Base-by-base conservation (phyloP, 2,797 vertebrate species). In the Lateolabrax maculatus region DNA sequence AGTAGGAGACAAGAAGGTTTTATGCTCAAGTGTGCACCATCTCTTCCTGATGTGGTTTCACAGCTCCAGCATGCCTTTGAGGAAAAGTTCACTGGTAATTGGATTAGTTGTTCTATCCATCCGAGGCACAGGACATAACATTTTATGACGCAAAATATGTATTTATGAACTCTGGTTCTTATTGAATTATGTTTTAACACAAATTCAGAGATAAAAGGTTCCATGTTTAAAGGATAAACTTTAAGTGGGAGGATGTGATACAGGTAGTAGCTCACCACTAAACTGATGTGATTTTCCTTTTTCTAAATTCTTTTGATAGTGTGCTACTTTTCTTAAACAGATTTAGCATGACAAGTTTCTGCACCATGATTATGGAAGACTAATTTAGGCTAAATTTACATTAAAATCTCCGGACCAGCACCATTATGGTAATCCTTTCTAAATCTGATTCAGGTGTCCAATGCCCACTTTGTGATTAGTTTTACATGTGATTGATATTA, bases 401-500 rank as follows among this genome's bases (percentile, higher is more conserved):
- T 18, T 2, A 39, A 12, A 36, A 19, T 1, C 18, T 52, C 29
- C 19, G 29, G 3, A 68, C 1, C 0, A 0, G 15, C 15, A 66
- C n/a, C 0, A 12, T 16, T 16, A 9, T 13, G 53, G 10, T 34
- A 43, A n/a, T 15, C 5, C 7, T 48, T n/a, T n/a, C 4, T 19
- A 27, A 2, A 0, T 37, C 9, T 36, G 12, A 16, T 61, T 44
- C 15, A n/a, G 1, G 19, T 36, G 21, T 46, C n/a, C 37, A 43
- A 41, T 39, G 23, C 18, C 29, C 6, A 25, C 6, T 29, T 6
- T 55, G 61, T 53, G 6, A 37, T 68, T 87, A 34, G 31, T 80
- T 73, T 84, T 60, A 75, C 27, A 76, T 34, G 34, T 48, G 9
- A 56, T 6, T 46, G 2, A 69, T 4, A n/a, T 51, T 18, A 9